Conservation (phyloP, 2,797 vertebrate species). For the Platalea minor region DNA sequence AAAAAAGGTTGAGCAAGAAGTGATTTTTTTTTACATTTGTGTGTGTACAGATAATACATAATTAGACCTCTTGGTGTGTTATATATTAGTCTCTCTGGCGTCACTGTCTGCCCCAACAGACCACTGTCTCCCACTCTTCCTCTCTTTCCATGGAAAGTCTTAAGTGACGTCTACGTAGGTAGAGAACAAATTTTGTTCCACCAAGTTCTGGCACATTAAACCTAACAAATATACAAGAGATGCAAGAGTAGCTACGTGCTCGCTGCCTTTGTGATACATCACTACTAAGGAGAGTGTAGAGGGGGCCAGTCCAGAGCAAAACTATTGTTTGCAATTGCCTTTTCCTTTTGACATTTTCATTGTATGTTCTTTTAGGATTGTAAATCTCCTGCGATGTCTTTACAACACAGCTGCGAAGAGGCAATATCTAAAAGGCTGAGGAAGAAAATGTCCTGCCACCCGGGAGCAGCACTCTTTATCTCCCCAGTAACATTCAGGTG, state of each 20-base stretch:
- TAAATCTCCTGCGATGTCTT: slow-evolving; percentile 60
- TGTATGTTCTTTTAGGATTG: slow-evolving; percentile 44
- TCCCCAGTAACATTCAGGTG: slow-evolving; percentile 38
- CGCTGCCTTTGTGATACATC: slow-evolving; percentile 37
- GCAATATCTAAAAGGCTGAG: slow-evolving; percentile 50
- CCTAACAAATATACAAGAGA: neutral
- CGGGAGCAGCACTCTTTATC: slow-evolving; percentile 59
- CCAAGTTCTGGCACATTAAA: slow-evolving; percentile 15
- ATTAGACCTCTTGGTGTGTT: neutral
- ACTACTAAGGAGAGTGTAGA: neutral
- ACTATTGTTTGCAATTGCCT: slow-evolving; percentile 61
- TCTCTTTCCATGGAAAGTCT: neutral
- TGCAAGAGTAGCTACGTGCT: slow-evolving; percentile 18
- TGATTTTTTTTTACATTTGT: neutral
- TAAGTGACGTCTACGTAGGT: neutral
- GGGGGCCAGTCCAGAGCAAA: slow-evolving; percentile 43
- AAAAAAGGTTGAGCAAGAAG: neutral
- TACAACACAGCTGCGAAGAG: slow-evolving; percentile 46
- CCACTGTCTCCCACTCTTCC: neutral
- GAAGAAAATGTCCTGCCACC: slow-evolving; percentile 63
- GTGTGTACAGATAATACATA: neutral
- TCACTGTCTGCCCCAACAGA: neutral
- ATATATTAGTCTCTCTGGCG: neutral
- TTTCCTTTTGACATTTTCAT: slow-evolving; percentile 63
- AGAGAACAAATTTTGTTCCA: slow-evolving; percentile 1